Percentiles rank a stretch among this genome's conserved stretches.
phyloP scores from a whole-genome alignment of 2,888 invertebrate genomes.

The Leucophenga maculata region DNA sequence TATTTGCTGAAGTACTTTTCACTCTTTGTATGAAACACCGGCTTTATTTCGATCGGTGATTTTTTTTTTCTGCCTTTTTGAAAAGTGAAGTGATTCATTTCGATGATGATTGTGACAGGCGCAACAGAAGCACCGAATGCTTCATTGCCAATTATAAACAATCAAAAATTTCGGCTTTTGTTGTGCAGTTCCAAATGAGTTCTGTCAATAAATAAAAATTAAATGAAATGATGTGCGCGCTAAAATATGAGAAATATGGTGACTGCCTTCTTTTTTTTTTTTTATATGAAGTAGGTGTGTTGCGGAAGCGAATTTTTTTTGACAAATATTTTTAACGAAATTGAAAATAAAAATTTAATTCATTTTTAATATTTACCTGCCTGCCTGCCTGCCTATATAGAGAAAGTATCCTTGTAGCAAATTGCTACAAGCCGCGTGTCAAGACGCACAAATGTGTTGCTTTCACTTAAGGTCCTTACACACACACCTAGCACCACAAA shows the following conservation, averaged over 20 bases:
- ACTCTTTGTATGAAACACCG: neutral
- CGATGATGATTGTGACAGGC: slow-evolving; percentile 38
- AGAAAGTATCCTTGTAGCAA: neutral
- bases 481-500: neutral
- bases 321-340: no score
- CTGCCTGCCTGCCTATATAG: neutral
- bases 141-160: no score
- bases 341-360: neutral
- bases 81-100: slow-evolving; percentile 64
- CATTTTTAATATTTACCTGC: neutral
- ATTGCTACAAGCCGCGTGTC: neutral
- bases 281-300: slow-evolving; percentile 5
- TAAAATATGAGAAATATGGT: neutral
- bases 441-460: neutral
- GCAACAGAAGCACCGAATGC: slow-evolving; percentile 1
- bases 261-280: neutral
- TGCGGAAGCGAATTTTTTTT: neutral
- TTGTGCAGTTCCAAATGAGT: slow-evolving; percentile 3
- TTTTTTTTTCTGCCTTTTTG: slow-evolving; percentile 39
- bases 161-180: neutral
- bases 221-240: neutral
- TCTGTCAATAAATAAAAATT: slow-evolving; percentile 19
- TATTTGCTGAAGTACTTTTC: neutral
- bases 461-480: neutral
- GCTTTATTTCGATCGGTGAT: neutral